Evolutionary conservation across 2,797 vertebrate genomes (phyloP).

Genomic region (Melanotaenia boesemani): DNA sequence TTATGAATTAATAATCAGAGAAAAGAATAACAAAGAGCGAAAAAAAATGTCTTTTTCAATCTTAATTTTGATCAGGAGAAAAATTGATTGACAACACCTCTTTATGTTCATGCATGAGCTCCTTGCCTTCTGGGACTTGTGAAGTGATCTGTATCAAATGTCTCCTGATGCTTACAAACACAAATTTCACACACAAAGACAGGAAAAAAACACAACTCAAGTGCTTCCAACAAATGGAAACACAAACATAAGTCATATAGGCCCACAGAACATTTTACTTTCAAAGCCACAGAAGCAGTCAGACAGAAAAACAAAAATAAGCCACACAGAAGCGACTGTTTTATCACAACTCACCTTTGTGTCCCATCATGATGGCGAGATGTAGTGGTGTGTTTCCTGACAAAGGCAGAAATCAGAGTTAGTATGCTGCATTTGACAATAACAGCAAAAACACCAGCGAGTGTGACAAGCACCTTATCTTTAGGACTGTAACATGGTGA

Average conservation of each 20-base stretch:
- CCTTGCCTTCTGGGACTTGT: constrained; percentile 42
- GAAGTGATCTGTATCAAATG: constrained; percentile 52
- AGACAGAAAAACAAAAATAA: constrained; percentile 32
- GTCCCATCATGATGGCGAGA: constrained; percentile 98
- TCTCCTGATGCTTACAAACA: constrained; percentile 33
- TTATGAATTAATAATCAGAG: not conserved
- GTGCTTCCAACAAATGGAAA: constrained; percentile 13
- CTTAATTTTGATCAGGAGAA: constrained; percentile 11
- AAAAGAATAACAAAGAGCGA: not conserved
- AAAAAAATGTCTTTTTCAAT: constrained; percentile 20
- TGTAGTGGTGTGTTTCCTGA: constrained; percentile 98
- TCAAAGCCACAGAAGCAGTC: not conserved
- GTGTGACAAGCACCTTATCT: constrained; percentile 18
- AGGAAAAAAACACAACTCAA: constrained; percentile 18
- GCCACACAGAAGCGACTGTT: not conserved
- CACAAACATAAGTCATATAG: constrained; percentile 15
- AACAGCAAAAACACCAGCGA: constrained; percentile 10
- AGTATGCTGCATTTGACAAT: constrained; percentile 20
- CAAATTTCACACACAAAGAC: constrained; percentile 25
- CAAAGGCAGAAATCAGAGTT: constrained; percentile 24
- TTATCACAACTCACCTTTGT: constrained; percentile 91
- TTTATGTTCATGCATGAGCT: constrained; percentile 48
- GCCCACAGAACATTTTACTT: not conserved
- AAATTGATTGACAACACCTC: constrained; percentile 29
- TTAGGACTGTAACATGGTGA: constrained; percentile 13